Evolutionary conservation across 1,140 invertebrate genomes (phyloP), one percentile per base, ranked within the genome.

Genomic region (Phthorimaea operculella): DNA sequence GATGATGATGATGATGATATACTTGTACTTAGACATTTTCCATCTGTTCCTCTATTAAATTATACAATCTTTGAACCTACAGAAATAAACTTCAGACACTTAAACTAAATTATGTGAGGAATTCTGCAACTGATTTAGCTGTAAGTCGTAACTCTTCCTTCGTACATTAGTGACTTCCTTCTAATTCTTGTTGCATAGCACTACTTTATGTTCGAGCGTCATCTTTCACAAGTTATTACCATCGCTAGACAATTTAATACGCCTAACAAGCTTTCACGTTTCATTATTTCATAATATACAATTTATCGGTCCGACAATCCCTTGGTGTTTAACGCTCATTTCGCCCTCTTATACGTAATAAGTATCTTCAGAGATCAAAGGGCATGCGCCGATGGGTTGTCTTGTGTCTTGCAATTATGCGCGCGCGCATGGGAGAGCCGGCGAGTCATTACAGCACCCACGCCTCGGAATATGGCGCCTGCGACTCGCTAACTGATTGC

Each of bases 301-400:
- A 72, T 72, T 72, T 70, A 72, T 72, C 59, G 54, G 68, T 70
- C 65, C 70, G 63, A 55, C 70, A 70, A 73, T 69, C 65, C 60
- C 58, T 58, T 39, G 71, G 63, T 74, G 64, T 76, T 79, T 78
- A 79, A 70, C 71, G 74, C 68, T 74, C 69, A 79, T 79, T 76
- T 75, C 70, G 71, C 76, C 76, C 74, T 66, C 59, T 73, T 70
- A 66, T 71, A 65, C 62, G 67, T 78, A 79, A 82, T 82, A 79
- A 82, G 76, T 77, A 78, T 76, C 70, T 76, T 75, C 75, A 79
- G 55, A 76, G 75, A 79, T 79, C 76, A 79, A 76, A 79, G 79
- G 76, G 71, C 79, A 76, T 59, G 64, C 59, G 70, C 75, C 66
- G 66, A 64, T 67, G 62, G 66, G 8, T 28, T 28, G 21, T 28